Conservation (phyloP, 2,113 vertebrate species). For the Cyanoramphus novaezelandiae region DNA sequence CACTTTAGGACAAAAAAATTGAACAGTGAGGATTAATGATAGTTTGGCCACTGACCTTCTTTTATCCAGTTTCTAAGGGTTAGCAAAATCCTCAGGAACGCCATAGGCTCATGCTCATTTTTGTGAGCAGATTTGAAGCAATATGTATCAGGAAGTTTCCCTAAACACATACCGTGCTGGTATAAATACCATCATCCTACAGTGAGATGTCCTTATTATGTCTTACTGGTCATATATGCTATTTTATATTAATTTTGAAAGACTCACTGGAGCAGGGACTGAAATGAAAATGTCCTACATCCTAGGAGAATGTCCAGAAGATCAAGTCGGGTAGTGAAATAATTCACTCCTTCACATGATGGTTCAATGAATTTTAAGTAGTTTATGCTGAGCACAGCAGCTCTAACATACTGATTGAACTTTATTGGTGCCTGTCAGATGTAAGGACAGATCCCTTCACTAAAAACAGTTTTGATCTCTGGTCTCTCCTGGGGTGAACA, state of each 20-base stretch:
- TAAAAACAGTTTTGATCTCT: neutral
- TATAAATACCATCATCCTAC: neutral
- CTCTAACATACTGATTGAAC: neutral
- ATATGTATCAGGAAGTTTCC: neutral
- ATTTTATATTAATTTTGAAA: neutral
- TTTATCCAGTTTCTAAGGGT: neutral
- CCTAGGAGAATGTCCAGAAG: neutral
- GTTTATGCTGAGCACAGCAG: neutral
- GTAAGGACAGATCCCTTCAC: conserved; percentile 15
- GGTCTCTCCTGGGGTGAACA: neutral
- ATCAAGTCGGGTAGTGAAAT: neutral
- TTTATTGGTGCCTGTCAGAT: conserved; percentile 12
- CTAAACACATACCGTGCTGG: neutral
- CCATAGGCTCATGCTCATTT: neutral
- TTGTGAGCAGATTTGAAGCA: neutral
- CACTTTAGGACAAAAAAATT: neutral
- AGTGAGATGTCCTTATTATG: neutral
- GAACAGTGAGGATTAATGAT: neutral
- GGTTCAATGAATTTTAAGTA: conserved; percentile 54
- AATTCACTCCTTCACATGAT: neutral
- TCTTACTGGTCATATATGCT: neutral
- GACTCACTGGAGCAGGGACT: neutral
- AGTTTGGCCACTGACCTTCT: neutral
- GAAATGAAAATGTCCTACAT: neutral
- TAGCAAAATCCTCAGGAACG: neutral